A percentile compares a stretch with the other conserved stretches of the same genome.
Evolutionary conservation across 2,113 vertebrate species (phyloP).

Genomic region (Nothobranchius furzeri): DNA sequence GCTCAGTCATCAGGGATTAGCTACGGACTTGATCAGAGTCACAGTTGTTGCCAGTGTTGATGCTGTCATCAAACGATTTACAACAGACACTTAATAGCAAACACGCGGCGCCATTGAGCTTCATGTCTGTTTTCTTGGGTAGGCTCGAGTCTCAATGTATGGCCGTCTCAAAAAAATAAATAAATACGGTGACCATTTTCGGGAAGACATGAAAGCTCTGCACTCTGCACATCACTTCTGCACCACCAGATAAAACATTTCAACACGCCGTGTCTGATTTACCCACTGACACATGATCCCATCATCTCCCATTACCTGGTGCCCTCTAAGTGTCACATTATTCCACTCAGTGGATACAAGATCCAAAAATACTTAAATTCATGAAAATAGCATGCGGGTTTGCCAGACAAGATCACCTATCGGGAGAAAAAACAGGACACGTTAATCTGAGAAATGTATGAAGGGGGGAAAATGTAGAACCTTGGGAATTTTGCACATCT

Average conservation of each 20-base stretch:
- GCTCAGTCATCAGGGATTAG: constrained; percentile 71
- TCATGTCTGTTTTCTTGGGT: constrained; percentile 47
- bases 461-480: constrained; percentile 11
- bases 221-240: constrained; percentile 12
- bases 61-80: constrained; percentile 64
- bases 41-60: constrained; percentile 57
- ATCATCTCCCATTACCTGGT: constrained; percentile 30
- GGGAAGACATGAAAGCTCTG: constrained; percentile 13
- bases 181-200: not conserved
- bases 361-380: constrained; percentile 26
- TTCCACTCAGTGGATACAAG: constrained; percentile 9
- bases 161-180: constrained; percentile 5
- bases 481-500: no score
- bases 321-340: constrained; percentile 22
- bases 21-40: constrained; percentile 72
- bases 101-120: constrained; percentile 41
- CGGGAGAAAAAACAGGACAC: not conserved
- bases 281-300: constrained; percentile 20
- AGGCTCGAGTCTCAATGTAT: constrained; percentile 28
- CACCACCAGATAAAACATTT: constrained; percentile 22
- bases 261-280: constrained; percentile 25
- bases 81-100: constrained; percentile 67
- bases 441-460: not conserved
- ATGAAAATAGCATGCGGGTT: constrained; percentile 5
- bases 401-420: constrained; percentile 1